phyloP scores from a whole-genome alignment of 2,888 invertebrate species.

The Amphiduros pacificus region DNA sequence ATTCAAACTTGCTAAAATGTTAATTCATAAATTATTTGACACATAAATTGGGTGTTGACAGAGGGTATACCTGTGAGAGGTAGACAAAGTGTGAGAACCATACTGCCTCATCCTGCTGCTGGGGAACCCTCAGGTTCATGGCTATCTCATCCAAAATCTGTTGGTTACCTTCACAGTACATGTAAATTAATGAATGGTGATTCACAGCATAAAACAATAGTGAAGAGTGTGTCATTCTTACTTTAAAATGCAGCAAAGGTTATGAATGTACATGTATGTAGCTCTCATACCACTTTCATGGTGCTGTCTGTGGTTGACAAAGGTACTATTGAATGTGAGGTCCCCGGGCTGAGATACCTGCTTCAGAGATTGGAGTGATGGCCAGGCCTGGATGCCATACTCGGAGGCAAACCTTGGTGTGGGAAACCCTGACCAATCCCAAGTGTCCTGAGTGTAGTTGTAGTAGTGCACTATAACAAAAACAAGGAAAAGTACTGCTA shows the following conservation, averaged over 20 bases:
- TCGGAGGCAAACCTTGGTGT: conserved; percentile 89
- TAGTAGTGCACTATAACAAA: conserved; percentile 73
- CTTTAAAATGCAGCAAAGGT: too few species aligned
- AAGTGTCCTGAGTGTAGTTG: conserved; percentile 79
- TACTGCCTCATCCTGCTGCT: conserved; percentile 51
- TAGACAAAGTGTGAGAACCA: conserved; percentile 74
- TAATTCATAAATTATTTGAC: too few species aligned
- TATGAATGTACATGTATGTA: too few species aligned
- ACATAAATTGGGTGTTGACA: too few species aligned
- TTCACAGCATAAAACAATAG: conserved; percentile 63
- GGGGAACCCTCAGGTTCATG: conserved; percentile 61
- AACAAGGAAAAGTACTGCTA: too few species aligned
- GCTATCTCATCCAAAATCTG: conserved; percentile 21
- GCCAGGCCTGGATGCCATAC: conserved; percentile 91
- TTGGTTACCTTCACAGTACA: conserved; percentile 18
- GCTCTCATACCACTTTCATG: conserved; percentile 71
- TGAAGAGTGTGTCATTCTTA: too few species aligned
- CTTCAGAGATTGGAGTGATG: conserved; percentile 70
- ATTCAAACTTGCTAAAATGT: too few species aligned
- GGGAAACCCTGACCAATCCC: conserved; percentile 78
- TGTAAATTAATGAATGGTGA: not conserved
- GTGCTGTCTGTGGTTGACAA: conserved; percentile 83
- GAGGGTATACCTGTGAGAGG: conserved; percentile 74
- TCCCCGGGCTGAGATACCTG: conserved; percentile 59
- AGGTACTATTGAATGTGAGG: conserved; percentile 63